A percentile compares a stretch with the other conserved stretches of the same genome.
These are phyloP conservation scores for Entomobrya proxima DNA, from an alignment of 2,888 invertebrate species.

Conservation along the genomic window DNA sequence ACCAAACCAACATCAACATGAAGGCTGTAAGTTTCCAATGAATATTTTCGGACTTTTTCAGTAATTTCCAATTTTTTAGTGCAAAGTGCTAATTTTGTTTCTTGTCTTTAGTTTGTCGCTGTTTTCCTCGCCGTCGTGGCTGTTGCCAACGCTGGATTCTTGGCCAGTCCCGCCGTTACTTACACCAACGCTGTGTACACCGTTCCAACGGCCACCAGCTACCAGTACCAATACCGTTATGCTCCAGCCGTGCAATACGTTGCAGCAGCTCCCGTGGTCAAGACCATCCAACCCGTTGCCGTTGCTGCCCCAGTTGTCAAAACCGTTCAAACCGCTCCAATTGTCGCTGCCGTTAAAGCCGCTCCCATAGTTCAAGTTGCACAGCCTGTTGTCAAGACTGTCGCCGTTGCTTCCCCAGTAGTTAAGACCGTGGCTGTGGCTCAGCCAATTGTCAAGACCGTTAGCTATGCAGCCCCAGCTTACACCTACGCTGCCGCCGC, in stretches of 20 bases:
- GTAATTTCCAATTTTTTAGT: background rate
- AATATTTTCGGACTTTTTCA: background rate
- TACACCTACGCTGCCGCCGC: background rate
- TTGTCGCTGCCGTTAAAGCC: background rate
- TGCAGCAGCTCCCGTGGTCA: background rate
- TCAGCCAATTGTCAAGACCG: too few species aligned
- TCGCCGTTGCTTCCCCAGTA: background rate
- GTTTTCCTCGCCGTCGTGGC: conserved; percentile 44
- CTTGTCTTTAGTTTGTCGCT: conserved; percentile 40
- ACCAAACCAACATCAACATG: conserved; percentile 33
- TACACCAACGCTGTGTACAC: too few species aligned
- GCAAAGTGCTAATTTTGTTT: background rate
- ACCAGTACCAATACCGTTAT: background rate
- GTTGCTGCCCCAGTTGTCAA: conserved; percentile 52
- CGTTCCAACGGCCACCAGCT: background rate
- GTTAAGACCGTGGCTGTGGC: too few species aligned
- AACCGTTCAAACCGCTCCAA: conserved; percentile 41
- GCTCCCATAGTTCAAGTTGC: background rate
- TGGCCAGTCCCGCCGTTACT: too few species aligned
- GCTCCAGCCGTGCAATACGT: conserved; percentile 20
- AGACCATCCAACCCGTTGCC: conserved; percentile 1
- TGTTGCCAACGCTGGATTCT: too few species aligned
- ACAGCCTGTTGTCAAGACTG: conserved; percentile 22
- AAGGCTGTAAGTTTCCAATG: conserved; percentile 42
- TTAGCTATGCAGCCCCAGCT: too few species aligned